phyloP scores from a whole-genome alignment of 2,888 invertebrate genomes.

The Philereme transversata region DNA sequence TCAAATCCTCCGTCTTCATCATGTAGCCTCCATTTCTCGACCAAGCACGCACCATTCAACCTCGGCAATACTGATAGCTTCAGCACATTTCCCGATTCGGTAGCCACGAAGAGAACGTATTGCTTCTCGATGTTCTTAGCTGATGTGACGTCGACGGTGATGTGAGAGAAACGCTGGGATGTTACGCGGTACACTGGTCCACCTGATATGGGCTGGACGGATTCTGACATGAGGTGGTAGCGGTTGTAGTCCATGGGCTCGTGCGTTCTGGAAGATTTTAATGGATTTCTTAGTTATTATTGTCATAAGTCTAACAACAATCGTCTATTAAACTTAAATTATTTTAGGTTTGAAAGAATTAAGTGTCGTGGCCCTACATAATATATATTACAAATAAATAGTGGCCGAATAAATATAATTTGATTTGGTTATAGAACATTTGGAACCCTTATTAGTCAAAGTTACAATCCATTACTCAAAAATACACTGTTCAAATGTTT shows the following conservation, averaged over 20 bases:
- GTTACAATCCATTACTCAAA: too few species aligned
- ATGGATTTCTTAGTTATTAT: too few species aligned
- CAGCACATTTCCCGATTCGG: constrained; percentile 88
- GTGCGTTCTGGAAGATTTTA: constrained; percentile 55
- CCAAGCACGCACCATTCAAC: constrained; percentile 89
- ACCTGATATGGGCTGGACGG: constrained; percentile 89
- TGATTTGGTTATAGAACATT: too few species aligned
- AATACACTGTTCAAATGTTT: too few species aligned
- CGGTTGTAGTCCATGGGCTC: constrained; percentile 86
- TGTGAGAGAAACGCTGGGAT: constrained; percentile 89
- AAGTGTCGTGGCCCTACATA: too few species aligned
- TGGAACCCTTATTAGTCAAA: too few species aligned
- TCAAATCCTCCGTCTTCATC: constrained; percentile 79
- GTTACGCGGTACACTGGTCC: constrained; percentile 88
- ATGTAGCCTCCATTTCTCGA: constrained; percentile 92
- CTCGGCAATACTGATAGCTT: constrained; percentile 91
- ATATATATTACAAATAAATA: too few species aligned
- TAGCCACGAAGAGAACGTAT: constrained; percentile 92
- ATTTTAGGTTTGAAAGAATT: too few species aligned
- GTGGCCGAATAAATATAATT: too few species aligned
- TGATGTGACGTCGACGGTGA: constrained; percentile 91
- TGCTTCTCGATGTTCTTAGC: constrained; percentile 88
- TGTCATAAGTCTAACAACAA: too few species aligned
- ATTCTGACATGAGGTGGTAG: constrained; percentile 94
- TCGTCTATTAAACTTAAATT: too few species aligned